These are phyloP conservation scores for Phymanthus crucifer DNA, from an alignment of 92 coral and sea anemone genomes.

Conservation along the genomic window DNA sequence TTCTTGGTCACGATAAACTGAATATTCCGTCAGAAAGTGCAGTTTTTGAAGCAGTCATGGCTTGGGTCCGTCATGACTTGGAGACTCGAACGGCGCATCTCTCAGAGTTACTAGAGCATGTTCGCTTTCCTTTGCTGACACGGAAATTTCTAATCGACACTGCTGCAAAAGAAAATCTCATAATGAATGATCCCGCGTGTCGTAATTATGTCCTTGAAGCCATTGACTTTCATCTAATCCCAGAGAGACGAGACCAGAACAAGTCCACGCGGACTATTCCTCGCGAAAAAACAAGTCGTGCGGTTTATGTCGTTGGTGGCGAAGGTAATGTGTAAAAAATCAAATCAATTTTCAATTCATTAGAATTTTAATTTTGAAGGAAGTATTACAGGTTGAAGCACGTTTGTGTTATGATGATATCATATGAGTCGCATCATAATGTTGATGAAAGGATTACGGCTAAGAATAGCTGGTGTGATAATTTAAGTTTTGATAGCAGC, in stretches of 20 bases:
- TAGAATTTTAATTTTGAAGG: constrained; percentile 1
- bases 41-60: constrained; percentile 78
- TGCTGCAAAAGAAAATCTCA: constrained; percentile 77
- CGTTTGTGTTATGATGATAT: background rate
- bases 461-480: background rate
- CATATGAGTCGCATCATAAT: background rate
- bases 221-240: constrained; percentile 88
- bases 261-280: constrained; percentile 70
- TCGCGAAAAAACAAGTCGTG: constrained; percentile 82
- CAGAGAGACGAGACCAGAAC: constrained; percentile 76
- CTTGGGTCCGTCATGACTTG: constrained; percentile 78
- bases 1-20: constrained; percentile 81
- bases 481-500: background rate
- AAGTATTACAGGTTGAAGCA: background rate
- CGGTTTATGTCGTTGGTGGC: constrained; percentile 88
- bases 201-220: constrained; percentile 87
- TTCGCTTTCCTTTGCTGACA: constrained; percentile 90
- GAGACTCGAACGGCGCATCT: constrained; percentile 58
- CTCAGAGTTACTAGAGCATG: constrained; percentile 70
- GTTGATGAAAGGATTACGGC: background rate
- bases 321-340: constrained; percentile 68
- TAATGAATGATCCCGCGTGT: constrained; percentile 76
- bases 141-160: constrained; percentile 90
- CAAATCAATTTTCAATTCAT: background rate
- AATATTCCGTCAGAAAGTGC: constrained; percentile 89